phyloP scores from a whole-genome alignment of 2,113 vertebrate species.

The Crotalus horridus region DNA sequence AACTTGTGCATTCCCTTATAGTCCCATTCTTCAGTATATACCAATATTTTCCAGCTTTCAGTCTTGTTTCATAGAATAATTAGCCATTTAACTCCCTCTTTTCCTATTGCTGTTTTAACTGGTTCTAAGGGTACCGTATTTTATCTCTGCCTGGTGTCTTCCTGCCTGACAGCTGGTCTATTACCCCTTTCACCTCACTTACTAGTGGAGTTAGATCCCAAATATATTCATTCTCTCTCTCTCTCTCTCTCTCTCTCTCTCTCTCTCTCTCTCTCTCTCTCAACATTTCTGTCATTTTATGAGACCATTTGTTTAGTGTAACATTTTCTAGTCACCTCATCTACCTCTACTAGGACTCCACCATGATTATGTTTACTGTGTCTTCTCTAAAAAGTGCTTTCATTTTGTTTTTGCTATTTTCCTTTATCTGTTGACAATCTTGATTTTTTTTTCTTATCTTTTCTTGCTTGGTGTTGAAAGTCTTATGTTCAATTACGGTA shows the following conservation, averaged over 20 bases:
- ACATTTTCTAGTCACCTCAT: neutral
- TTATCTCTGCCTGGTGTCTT: neutral
- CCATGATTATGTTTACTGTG: neutral
- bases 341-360: neutral
- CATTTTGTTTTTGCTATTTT: neutral
- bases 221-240: neutral
- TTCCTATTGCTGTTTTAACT: neutral
- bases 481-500: neutral
- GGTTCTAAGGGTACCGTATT: neutral
- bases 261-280: neutral
- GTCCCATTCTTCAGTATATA: neutral
- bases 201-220: neutral
- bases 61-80: neutral
- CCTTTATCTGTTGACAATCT: neutral
- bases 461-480: neutral
- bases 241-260: neutral
- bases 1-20: neutral
- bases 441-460: neutral
- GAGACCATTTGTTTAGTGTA: neutral
- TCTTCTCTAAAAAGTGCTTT: neutral
- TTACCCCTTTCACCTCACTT: neutral
- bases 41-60: neutral
- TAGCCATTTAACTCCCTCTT: neutral
- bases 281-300: neutral
- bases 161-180: neutral